Evolutionary conservation across 2,888 invertebrate genomes (phyloP).

Genomic region (Synergus laeviventris): DNA sequence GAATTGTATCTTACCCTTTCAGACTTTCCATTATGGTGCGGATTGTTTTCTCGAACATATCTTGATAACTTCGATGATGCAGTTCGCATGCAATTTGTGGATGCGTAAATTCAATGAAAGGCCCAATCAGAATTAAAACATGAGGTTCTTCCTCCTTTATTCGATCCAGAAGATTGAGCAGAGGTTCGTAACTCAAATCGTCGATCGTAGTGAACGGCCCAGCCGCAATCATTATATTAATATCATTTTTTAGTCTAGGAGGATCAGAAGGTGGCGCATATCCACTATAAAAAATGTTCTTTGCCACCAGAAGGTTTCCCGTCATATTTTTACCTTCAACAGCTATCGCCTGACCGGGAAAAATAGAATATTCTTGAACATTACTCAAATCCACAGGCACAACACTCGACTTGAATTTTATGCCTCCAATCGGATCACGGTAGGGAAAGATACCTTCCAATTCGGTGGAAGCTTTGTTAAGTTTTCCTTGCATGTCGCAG

Average conservation of each 20-base stretch:
- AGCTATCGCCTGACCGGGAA: conserved; percentile 88
- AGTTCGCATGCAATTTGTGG: conserved; percentile 79
- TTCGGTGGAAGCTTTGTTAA: conserved; percentile 79
- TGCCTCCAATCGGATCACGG: conserved; percentile 41
- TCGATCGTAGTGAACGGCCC: conserved; percentile 91
- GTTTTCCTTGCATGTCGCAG: conserved; percentile 82
- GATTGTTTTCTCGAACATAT: conserved; percentile 85
- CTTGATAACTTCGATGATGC: conserved; percentile 83
- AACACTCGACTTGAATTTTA: conserved; percentile 26
- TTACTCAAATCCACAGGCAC: conserved; percentile 76
- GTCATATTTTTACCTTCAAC: conserved; percentile 85
- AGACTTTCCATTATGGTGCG: conserved; percentile 81
- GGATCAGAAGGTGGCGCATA: conserved; percentile 74
- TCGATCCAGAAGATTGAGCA: conserved; percentile 85
- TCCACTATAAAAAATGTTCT: conserved; percentile 80
- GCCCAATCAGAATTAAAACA: conserved; percentile 89
- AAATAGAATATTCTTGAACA: conserved; percentile 82
- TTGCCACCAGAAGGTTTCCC: conserved; percentile 83
- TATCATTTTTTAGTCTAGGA: conserved; percentile 70
- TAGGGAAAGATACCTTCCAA: conserved; percentile 36
- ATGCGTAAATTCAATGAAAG: conserved; percentile 87
- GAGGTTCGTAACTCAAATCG: conserved; percentile 87
- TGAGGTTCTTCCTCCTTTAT: conserved; percentile 85
- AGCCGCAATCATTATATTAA: conserved; percentile 84
- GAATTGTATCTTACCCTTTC: conserved; percentile 76